Evolutionary conservation across 2,888 invertebrate genomes (phyloP), one percentile per base, ranked within the genome.

Genomic region (Brachynemurus nebulosus): DNA sequence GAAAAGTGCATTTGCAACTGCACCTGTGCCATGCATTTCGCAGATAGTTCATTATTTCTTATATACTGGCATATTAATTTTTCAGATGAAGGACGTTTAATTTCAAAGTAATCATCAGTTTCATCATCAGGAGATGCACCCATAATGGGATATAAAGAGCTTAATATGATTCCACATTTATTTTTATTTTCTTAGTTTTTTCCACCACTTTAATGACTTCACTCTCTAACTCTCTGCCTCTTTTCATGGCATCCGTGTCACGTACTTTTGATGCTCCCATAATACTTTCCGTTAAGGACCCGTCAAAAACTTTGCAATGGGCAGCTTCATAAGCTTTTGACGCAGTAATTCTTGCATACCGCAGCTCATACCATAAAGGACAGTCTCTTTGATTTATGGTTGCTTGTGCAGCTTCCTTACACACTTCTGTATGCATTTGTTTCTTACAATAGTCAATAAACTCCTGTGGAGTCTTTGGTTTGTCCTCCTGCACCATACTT

Each of bases 1-100:
- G 49, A 25, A 25, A 53, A 46, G 41, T 50, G 48, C 56, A 56
- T 56, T 48, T 56, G 54, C 40, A 56, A 8, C 23, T 56, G 51
- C 14, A 56, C 48, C 44, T 57, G 55, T 16, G 51, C 52, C 23
- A 48, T 45, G 44, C 42, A 51, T 44, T 52, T 52, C 16, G 36
- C 17, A 35, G 17, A 16, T n/a, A 47, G 19, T 44, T 20, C 17
- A 36, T 42, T 17, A 18, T 42, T 34, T 30, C 11, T 12, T 9
- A 44, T 30, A 14, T 35, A 45, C 2, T 19, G 40, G 3, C n/a
- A 12, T 14, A 45, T 2, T 8, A 30, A 17, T 30, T 48, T 46
- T 36, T 23, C 43, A 8, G 14, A 37, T 16, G 38, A 35, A 7
- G 53, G 53, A 34, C 50, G 52, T 42, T 52, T 53, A 27, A 54